Percentiles rank a stretch among this genome's conserved stretches.
Evolutionary conservation across 2,113 vertebrate species (phyloP).

Genomic region (Megaleporinus macrocephalus): DNA sequence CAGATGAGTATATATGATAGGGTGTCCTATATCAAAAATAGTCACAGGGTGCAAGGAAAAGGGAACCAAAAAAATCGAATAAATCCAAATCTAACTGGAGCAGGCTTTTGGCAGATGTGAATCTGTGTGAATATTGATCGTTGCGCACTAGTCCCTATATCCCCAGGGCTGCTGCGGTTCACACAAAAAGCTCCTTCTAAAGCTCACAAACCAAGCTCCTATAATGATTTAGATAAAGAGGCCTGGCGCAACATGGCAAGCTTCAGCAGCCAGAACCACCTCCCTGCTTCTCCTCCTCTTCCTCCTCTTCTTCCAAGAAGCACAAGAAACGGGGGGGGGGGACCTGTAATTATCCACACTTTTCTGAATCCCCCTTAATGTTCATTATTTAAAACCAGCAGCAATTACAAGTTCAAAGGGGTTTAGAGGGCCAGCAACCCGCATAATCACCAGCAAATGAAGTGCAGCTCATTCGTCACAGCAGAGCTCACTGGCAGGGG

Average conservation of each 20-base stretch:
- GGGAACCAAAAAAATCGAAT: slow-evolving; percentile 42
- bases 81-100: slow-evolving; percentile 74
- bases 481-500: slow-evolving; percentile 80
- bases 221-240: slow-evolving; percentile 84
- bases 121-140: slow-evolving; percentile 94
- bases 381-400: slow-evolving; percentile 98
- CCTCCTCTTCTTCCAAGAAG: slow-evolving; percentile 61
- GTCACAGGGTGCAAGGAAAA: slow-evolving; percentile 53
- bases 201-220: slow-evolving; percentile 76
- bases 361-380: slow-evolving; percentile 94
- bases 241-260: slow-evolving; percentile 76
- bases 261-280: slow-evolving; percentile 76
- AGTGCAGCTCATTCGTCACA: slow-evolving; percentile 96
- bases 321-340: slow-evolving; percentile 73
- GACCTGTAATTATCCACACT: slow-evolving; percentile 91
- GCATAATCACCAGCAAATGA: slow-evolving; percentile 98
- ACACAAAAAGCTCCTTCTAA: slow-evolving; percentile 77
- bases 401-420: slow-evolving; percentile 99
- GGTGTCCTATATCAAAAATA: slow-evolving; percentile 54
- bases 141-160: slow-evolving; percentile 79
- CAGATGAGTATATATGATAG: slow-evolving; percentile 58
- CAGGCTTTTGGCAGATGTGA: slow-evolving; percentile 88
- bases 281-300: slow-evolving; percentile 74
- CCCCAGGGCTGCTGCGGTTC: slow-evolving; percentile 79
- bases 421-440: slow-evolving; percentile 95